Base-by-base conservation (phyloP, 2,113 vertebrate species). In the Symphodus melops region DNA sequence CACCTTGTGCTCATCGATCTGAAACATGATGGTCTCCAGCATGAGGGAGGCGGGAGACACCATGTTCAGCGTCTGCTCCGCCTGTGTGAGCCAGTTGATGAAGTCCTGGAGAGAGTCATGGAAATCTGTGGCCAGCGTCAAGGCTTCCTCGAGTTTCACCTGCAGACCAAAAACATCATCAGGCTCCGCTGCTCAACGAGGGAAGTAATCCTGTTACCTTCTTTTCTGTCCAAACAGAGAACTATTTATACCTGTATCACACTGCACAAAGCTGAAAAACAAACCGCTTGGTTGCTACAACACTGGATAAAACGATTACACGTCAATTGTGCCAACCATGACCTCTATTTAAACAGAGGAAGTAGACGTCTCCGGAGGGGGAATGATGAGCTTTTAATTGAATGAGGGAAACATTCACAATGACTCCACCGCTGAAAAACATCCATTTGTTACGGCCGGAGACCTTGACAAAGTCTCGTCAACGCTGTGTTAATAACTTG, bases 1-100 rank as follows among this genome's bases (percentile, higher is more conserved):
- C 77, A 98, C 98, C 96, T 98, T 99, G 89, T 99, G 98, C 83
- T 99, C 98, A 86, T 98, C 98, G 60, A 99, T 98, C 93, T 99
- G 98, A 95, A 99, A 99, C 87, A 97, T 92, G 91, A 97, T 95
- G 70, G 96, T 99, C 81, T 99, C 98, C 91, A 99, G 91, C 78
- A 99, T 97, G 86, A 99, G 97, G 85, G 97, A 99, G 85, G 97
- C 96, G 11, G 96, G 93, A 37, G 98, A 97, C 81, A 95, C 95
- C 86, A 96, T 93, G 81, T 95, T 98, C 17, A 99, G 94, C 5
- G 95, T 99, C 91, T 98, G 97, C 78, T 99, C 98, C 1, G 96
- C 97, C 72, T 98, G 97, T 37, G 97, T 99, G 46, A 99, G 93
- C 97, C 98, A 99, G 81, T 97, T 98, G 92, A 99, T 97, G 89